Evolutionary conservation across 35 echinoderm and acorn worm species (phyloP), one percentile per base, ranked within the genome.

Genomic region (Eucidaris tribuloides): DNA sequence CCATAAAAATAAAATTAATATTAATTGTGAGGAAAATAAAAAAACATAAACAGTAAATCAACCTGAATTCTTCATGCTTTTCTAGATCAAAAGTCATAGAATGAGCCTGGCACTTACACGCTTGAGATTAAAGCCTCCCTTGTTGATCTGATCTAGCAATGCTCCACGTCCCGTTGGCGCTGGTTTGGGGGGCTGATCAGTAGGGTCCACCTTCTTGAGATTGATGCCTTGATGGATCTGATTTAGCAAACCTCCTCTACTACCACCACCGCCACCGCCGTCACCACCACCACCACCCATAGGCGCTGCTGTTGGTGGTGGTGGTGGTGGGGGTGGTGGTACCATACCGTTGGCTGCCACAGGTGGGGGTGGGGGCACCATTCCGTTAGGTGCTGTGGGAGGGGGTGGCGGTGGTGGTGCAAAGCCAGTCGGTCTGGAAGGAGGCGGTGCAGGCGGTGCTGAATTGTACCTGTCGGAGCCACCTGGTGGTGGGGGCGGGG

Each of bases 261-360:
- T 49, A 34, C 27, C 66, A 52, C 68, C 52, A 78, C 68, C 71
- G 25, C 79, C 79, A 55, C 79, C 80, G 22, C 88, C 71, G 2
- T 58, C 65, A 2, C 30, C 43, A 13, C 44, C 46, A 6, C 25
- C 42, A n/a, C 45, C 77, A 52, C 3, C 28, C 4, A 45, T 14
- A 23, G 34, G 7, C 7, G 71, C 19, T 24, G 88, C 66, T 19
- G 87, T 79, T 5, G 87, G 87, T 45, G 86, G 86, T 18, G 86
- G 86, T n/a, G n/a, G n/a, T n/a, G n/a, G n/a, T 52, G 77, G 76
- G 19, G 85, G 85, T 19, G 85, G 85, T 28, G 85, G 85, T 20
- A 77, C 18, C 55, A 45, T 82, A 31, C 25, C 49, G 46, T 22
- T 18, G n/a, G 49, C 44, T 28, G 54, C 43, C 83, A 77, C 55